Conservation (phyloP, 2,888 invertebrate genomes). For the Tromatobia lineatoria region DNA sequence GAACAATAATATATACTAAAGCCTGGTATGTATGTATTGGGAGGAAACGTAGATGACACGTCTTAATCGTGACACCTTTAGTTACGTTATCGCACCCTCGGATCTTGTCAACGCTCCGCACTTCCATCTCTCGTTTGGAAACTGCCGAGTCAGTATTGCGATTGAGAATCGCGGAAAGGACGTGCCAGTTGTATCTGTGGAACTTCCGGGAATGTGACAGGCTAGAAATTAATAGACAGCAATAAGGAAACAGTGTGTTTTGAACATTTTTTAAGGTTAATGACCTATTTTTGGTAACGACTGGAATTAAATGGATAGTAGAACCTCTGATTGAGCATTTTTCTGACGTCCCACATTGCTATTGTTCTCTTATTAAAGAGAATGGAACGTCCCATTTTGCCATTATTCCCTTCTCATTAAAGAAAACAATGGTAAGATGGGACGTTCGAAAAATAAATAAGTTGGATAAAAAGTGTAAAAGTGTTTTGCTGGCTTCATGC, state of each 20-base stretch:
- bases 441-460: too few species aligned
- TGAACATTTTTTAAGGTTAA: background rate
- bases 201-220: background rate
- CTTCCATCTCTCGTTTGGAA: background rate
- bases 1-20: constrained; percentile 44
- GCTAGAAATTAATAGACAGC: background rate
- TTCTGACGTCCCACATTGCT: too few species aligned
- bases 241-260: background rate
- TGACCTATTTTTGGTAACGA: background rate
- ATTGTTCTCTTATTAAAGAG: too few species aligned
- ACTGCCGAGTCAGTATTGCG: constrained; percentile 18
- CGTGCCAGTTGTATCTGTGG: background rate
- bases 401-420: too few species aligned
- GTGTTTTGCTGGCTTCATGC: too few species aligned
- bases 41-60: constrained; percentile 49
- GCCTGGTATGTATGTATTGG: background rate
- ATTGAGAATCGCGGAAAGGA: constrained; percentile 11
- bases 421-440: too few species aligned
- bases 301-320: background rate
- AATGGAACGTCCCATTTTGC: too few species aligned
- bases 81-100: constrained; percentile 2
- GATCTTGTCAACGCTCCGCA: background rate
- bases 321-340: too few species aligned
- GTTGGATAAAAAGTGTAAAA: too few species aligned
- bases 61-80: constrained; percentile 62